Conservation (phyloP, 2,888 invertebrate species). For the Drosophila quasianomalipes region DNA sequence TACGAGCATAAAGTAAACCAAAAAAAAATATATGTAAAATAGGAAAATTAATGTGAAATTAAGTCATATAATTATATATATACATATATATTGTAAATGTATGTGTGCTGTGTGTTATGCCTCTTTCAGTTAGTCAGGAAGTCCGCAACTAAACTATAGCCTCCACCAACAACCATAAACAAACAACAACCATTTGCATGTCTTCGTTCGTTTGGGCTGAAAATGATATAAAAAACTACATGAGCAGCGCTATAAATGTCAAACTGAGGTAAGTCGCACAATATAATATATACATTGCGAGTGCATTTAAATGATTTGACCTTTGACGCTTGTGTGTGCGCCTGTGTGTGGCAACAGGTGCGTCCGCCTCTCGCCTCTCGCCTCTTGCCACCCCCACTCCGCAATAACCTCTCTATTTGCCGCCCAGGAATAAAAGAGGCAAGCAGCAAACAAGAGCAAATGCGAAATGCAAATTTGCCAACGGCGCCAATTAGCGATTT, state of each 20-base stretch:
- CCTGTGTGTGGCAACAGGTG: conserved; percentile 66
- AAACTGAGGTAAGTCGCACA: conserved; percentile 81
- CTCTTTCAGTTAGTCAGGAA: conserved; percentile 34
- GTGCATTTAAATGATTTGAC: conserved; percentile 57
- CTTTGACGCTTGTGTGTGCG: conserved; percentile 43
- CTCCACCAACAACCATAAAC: conserved; percentile 11
- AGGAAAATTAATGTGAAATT: neutral
- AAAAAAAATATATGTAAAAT: neutral
- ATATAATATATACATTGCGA: conserved; percentile 6
- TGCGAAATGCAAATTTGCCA: conserved; percentile 31
- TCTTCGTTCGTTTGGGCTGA: conserved; percentile 76
- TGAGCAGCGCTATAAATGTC: conserved; percentile 78
- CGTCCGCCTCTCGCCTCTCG: conserved; percentile 16
- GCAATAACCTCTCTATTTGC: neutral
- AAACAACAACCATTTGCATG: conserved; percentile 75
- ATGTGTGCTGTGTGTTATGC: conserved; percentile 28
- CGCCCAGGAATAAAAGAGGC: neutral
- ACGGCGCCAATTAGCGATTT: conserved; percentile 23
- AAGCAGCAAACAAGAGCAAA: conserved; percentile 21
- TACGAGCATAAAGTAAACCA: conserved; percentile 1
- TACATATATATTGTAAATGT: neutral
- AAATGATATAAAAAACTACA: conserved; percentile 82
- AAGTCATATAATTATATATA: conserved; percentile 5
- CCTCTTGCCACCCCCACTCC: conserved; percentile 1
- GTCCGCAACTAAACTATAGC: conserved; percentile 11